Evolutionary conservation across 2,888 invertebrate genomes (phyloP), one percentile per base, ranked within the genome.

Genomic region (Alloscopus bannaensis): DNA sequence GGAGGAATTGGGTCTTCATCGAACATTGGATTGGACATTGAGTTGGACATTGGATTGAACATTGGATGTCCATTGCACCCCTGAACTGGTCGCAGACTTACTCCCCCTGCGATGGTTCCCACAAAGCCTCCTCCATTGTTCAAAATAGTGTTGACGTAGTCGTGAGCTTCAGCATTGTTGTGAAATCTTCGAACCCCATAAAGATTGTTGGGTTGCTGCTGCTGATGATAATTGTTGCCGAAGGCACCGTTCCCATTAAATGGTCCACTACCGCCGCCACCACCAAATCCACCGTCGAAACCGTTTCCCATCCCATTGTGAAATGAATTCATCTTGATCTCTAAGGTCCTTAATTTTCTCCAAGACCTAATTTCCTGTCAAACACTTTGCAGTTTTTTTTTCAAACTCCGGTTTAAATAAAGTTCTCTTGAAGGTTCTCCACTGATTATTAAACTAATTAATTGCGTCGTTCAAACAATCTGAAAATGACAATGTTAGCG

Each of bases 31-130:
- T n/a, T n/a, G n/a, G n/a, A 8, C 42, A 42, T 2, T 8, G 18
- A 42, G 13, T 42, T 29, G 57, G 29, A 59, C 29, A 59, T 59
- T 28, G n/a, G n/a, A n/a, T n/a, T n/a, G n/a, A n/a, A n/a, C n/a
- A n/a, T n/a, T n/a, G n/a, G n/a, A n/a, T n/a, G n/a, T n/a, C n/a
- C n/a, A n/a, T n/a, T n/a, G n/a, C n/a, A n/a, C n/a, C n/a, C n/a
- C n/a, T n/a, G n/a, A n/a, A n/a, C n/a, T n/a, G n/a, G n/a, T n/a
- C n/a, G n/a, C n/a, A n/a, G n/a, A n/a, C 20, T 11, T 13, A 29
- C 28, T 16, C 26, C 62, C 24, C 24, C 24, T 13, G 62, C 62
- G 13, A 62, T 42, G 24, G 62, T 42, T 40, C 62, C 62, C 22
- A 42, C 42, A 13, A n/a, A 22, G 11, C 40, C 40, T 3, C 3